Conservation (phyloP, 1,140 invertebrate genomes). For the Sesamia nonagrioides region DNA sequence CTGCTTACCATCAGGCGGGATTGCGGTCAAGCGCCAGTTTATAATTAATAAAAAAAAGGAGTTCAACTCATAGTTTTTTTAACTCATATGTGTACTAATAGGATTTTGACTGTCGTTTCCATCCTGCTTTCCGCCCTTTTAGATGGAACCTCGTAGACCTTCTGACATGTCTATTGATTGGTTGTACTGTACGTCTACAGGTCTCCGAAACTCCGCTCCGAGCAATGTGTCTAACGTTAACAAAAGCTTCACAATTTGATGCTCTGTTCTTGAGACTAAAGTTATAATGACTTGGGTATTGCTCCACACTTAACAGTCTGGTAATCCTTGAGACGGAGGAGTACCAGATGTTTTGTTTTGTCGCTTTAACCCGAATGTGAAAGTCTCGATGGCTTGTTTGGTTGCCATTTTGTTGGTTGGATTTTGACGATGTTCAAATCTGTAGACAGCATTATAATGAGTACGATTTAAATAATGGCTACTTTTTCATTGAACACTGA, state of each 20-base stretch:
- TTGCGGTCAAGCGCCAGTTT: no score
- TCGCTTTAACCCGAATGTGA: neutral
- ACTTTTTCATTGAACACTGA: neutral
- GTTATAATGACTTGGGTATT: constrained; percentile 44
- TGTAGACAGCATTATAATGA: neutral
- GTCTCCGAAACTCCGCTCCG: constrained; percentile 20
- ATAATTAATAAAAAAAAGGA: no score
- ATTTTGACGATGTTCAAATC: neutral
- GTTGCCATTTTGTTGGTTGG: neutral
- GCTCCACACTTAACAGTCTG: constrained; percentile 12
- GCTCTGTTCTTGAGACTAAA: constrained; percentile 19
- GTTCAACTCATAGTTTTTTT: no score
- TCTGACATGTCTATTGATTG: neutral
- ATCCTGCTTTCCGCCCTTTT: neutral
- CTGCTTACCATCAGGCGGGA: no score
- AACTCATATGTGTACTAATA: no score
- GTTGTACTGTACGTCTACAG: constrained; percentile 11
- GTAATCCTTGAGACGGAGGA: constrained; percentile 15
- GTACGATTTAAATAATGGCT: neutral
- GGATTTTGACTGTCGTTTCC: no score
- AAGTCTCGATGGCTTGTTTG: constrained; percentile 1
- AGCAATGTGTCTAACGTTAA: constrained; percentile 48
- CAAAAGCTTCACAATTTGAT: constrained; percentile 39
- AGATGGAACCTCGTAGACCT: neutral
- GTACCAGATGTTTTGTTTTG: constrained; percentile 2